Evolutionary conservation across 2,113 vertebrate genomes (phyloP).

Genomic region (Gallinago jamesoni): DNA sequence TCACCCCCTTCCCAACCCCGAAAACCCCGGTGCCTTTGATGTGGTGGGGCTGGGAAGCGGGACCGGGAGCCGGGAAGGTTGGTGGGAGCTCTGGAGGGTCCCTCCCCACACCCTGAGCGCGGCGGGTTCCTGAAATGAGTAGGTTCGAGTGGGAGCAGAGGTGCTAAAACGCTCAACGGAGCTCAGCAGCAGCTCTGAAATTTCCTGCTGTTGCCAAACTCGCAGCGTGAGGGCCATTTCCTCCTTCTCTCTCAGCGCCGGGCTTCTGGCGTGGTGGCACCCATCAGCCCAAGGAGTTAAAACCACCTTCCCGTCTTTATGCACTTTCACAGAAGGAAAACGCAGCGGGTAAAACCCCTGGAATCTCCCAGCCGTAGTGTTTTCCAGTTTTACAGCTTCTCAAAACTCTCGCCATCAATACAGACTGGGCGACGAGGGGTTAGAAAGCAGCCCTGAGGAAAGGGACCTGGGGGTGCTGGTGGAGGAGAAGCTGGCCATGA

Average conservation of each 20-base stretch:
- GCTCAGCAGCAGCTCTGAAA: background rate
- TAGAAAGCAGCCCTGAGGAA: no score
- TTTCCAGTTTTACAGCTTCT: background rate
- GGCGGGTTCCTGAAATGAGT: background rate
- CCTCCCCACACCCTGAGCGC: background rate
- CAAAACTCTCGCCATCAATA: background rate
- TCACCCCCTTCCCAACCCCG: background rate
- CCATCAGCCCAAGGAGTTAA: background rate
- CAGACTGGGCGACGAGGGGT: no score
- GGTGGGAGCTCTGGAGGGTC: background rate
- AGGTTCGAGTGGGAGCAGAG: background rate
- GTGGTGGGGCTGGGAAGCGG: background rate
- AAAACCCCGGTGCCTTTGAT: background rate
- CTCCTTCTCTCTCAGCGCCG: background rate
- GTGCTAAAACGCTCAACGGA: background rate
- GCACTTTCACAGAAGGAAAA: background rate
- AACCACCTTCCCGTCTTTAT: background rate
- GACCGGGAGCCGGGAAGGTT: background rate
- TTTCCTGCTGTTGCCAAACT: background rate
- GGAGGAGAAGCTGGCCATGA: no score
- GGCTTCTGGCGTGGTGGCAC: background rate
- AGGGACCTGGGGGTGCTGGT: no score
- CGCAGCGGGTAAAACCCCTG: background rate
- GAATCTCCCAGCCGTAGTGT: background rate
- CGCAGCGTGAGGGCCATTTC: background rate